Evolutionary conservation across 2,888 invertebrate genomes (phyloP), one percentile per base, ranked within the genome.

Genomic region (Nomada fucata): DNA sequence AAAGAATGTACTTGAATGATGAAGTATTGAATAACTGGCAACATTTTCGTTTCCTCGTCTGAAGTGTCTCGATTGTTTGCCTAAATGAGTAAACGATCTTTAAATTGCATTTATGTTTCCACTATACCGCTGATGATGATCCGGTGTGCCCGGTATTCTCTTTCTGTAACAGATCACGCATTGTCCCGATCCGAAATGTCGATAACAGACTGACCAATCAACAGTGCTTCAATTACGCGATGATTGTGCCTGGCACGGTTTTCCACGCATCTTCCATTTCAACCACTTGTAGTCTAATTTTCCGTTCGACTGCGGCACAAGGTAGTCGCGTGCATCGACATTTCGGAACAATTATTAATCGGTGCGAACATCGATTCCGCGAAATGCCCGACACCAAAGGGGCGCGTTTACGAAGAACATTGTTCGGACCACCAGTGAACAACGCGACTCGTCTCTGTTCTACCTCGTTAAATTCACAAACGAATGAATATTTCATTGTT

Each of bases 121-220:
- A 36, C 18, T 36, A 23, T 52, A 29, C 29, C 60, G 18, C 2
- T 15, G 20, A 18, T 50, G 20, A 63, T 59, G 74, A 59, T 52
- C 52, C 11, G 53, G 53, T 23, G 23, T 20, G 29, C 26, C 11
- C 36, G 23, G 4, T 57, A 42, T 57, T 64, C 59, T 53, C 20
- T 9, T 18, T 29, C 18, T 23, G 69, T 60, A 67, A 70, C 61
- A 36, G 60, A 52, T 67, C 76, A 70, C 65, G 55, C 15, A 70
- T 60, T 47, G 59, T 59, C 20, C 20, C 29, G 26, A 47, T 18
- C 10, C 29, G 36, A 52, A 53, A 53, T 64, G 53, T 64, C 64
- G 36, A 75, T 79, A 76, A 71, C 76, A 53, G 60, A 70, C 70
- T 60, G 61, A 55, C n/a, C 76, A 79, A 71, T 76, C 79, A 70